Base-by-base conservation (phyloP, 1,140 invertebrate genomes). In the Nymphalis io region DNA sequence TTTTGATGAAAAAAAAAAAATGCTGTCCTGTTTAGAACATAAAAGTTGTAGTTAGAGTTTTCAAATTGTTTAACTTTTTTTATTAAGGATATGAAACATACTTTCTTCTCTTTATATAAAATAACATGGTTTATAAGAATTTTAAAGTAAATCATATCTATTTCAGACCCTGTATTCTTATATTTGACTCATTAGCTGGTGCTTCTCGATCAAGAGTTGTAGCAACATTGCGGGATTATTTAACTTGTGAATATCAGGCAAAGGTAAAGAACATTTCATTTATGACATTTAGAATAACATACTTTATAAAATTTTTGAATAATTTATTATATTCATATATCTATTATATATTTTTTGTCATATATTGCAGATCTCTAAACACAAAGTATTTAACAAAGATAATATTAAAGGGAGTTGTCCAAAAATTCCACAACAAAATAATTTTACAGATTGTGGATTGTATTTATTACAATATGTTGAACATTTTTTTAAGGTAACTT, bases 401-500 rank as follows among this genome's bases (percentile, higher is more conserved):
- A 95, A 95, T 20, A 96, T 98, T 62, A 96, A 95, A 82, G 97
- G 97, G 3, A 94, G 94, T 59, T 95, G 94, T 79, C 96, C 97
- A 0, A 97, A 96, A 93, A 97, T 98, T 68, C 98, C 98, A 18
- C 98, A 99, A 84, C 99, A 99, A 93, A 97, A 95, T 69, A 99
- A 99, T 93, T 98, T 96, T 85, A 97, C 96, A 44, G 99, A 99
- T 90, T 99, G 99, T 93, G 99, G 99, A 3, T 92, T 99, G 6
- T 99, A 97, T 92, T 92, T 99, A 46, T 93, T 99, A 39, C 97
- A 99, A 88, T 99, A 98, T 93, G 97, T 98, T 4, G 98, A 99
- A 92, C 95, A 95, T 65, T 99, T 99, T 93, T 98, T 99, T 84
- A 94, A 94, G 91, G 95, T 95, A 89, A 89, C 73, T 82, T 20